Conservation (phyloP, 2,888 invertebrate species). For the Alsophila aescularia region DNA sequence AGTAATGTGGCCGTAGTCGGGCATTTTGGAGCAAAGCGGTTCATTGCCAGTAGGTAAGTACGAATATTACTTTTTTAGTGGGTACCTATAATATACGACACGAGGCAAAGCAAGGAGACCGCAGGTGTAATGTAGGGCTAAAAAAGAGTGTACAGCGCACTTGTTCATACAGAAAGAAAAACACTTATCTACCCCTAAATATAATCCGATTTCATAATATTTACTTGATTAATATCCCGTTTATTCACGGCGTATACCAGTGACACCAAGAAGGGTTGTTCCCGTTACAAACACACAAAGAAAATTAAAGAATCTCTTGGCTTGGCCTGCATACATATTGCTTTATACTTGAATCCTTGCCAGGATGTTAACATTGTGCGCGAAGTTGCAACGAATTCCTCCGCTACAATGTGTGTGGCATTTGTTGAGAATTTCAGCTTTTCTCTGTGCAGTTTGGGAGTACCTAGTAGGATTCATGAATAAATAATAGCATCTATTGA, state of each 20-base stretch:
- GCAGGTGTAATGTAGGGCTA: too few species aligned
- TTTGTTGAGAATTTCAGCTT: neutral
- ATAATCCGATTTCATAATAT: too few species aligned
- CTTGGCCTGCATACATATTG: conserved; percentile 6
- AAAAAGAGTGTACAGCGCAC: too few species aligned
- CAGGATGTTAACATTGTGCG: conserved; percentile 5
- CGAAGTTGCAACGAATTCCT: neutral
- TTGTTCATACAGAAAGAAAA: too few species aligned
- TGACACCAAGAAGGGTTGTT: neutral
- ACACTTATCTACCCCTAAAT: too few species aligned
- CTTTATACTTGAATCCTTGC: conserved; percentile 18
- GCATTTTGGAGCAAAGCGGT: conserved; percentile 8
- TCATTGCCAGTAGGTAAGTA: neutral
- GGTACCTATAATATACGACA: too few species aligned
- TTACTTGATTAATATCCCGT: too few species aligned
- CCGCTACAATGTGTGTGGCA: neutral
- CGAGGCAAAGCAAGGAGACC: neutral
- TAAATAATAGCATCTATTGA: neutral
- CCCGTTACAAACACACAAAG: neutral
- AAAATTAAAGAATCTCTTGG: conserved; percentile 5
- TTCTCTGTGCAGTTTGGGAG: neutral
- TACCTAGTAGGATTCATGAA: too few species aligned
- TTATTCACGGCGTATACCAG: too few species aligned
- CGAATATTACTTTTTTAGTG: too few species aligned
- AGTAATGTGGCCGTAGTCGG: neutral